phyloP scores from a whole-genome alignment of 1,140 invertebrate genomes.

The Sitobion miscanthi region DNA sequence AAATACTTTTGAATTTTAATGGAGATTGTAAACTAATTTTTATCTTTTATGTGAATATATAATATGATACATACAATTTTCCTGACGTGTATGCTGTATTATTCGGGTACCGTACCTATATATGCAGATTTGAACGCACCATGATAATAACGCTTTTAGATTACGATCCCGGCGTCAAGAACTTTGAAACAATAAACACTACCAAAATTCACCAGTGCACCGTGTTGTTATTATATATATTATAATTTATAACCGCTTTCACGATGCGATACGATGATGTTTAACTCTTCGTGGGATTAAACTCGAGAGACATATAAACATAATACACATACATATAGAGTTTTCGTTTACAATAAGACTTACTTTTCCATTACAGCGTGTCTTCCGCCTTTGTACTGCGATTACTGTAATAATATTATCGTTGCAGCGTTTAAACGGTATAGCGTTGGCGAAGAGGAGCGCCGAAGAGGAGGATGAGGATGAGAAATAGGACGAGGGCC shows the following conservation, averaged over 20 bases:
- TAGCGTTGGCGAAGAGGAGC: neutral
- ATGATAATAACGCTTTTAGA: slow-evolving; percentile 28
- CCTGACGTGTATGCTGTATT: neutral
- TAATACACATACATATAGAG: neutral
- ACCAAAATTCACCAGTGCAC: neutral
- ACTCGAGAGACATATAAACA: slow-evolving; percentile 24
- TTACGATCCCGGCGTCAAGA: slow-evolving; percentile 21
- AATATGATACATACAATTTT: neutral
- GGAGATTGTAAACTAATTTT: neutral
- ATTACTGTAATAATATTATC: slow-evolving; percentile 54
- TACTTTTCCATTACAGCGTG: slow-evolving; percentile 19
- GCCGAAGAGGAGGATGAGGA: neutral
- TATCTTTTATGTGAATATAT: neutral
- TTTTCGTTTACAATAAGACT: slow-evolving; percentile 9
- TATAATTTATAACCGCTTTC: neutral
- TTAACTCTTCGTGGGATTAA: slow-evolving; percentile 18
- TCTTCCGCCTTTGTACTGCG: neutral
- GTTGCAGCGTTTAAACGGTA: slow-evolving; percentile 31
- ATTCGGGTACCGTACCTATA: neutral
- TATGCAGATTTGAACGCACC: neutral
- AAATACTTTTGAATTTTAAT: neutral
- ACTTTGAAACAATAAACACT: slow-evolving; percentile 38
- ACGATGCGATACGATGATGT: neutral
- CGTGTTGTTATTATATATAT: neutral
- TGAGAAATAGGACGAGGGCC: slow-evolving; percentile 11